Evolutionary conservation across 2,113 vertebrate species (phyloP).

Genomic region (Gadus macrocephalus): DNA sequence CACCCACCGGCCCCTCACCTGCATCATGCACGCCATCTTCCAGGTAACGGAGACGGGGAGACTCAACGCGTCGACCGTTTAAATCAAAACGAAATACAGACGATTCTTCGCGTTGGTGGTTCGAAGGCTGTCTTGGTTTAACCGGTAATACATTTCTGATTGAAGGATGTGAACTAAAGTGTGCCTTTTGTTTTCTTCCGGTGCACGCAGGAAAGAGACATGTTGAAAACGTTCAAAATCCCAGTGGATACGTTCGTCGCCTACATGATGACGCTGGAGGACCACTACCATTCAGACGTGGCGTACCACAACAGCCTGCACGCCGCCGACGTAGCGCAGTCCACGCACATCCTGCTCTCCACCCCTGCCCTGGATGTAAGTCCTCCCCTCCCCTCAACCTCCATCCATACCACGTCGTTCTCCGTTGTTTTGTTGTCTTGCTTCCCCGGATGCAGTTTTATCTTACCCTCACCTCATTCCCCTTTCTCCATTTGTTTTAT

Average conservation of each 20-base stretch:
- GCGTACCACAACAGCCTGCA: conserved; percentile 99
- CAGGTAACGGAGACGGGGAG: conserved; percentile 76
- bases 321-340: conserved; percentile 95
- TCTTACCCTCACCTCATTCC: conserved; percentile 1
- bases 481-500: conserved; percentile 15
- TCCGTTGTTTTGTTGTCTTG: not conserved
- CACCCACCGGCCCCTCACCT: conserved; percentile 88
- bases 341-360: conserved; percentile 95
- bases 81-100: not conserved
- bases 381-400: not conserved
- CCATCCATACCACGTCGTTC: too few species aligned
- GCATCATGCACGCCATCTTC: conserved; percentile 98
- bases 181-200: too few species aligned
- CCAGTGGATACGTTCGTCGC: conserved; percentile 90
- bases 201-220: conserved; percentile 83
- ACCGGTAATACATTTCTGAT: too few species aligned
- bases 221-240: conserved; percentile 96
- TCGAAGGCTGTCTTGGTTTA: not conserved
- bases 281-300: conserved; percentile 95
- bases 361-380: conserved; percentile 96
- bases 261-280: conserved; percentile 98
- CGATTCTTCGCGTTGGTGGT: not conserved
- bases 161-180: too few species aligned
- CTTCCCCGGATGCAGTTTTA: not conserved
- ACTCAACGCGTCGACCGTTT: not conserved